Evolutionary conservation across 35 echinoderm and acorn worm species (phyloP), one percentile per base, ranked within the genome.

Genomic region (Eucidaris tribuloides): DNA sequence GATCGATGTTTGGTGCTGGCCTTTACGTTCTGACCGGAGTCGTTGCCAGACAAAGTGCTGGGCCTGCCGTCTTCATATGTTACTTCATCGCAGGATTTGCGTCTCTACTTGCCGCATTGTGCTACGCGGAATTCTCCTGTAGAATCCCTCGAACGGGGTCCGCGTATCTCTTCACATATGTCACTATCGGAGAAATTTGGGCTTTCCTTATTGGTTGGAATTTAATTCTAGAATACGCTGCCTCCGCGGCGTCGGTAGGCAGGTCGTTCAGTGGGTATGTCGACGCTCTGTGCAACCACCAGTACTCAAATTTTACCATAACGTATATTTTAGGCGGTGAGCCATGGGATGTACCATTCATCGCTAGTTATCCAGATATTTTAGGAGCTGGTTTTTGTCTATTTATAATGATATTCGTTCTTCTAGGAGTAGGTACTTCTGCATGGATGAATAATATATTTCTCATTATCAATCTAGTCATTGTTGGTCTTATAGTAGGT

Each of bases 171-270:
- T 90, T 84, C 24, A 83, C 81, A 1, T 90, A 90, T 41, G 68
- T 83, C 50, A 83, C 68, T 3, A 79, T 84, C 13, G 88, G 88
- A 9, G 88, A 90, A 58, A 32, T 90, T 20, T 83, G 80, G 66
- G 88, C 88, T 3, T 84, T 90, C 44, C 24, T 77, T 7, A 76
- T 83, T 36, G 88, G 88, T 23, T 90, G 88, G 88, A 90, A 56
- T 40, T 63, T 90, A 20, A 41, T 90, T 2, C 46, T 90, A 32
- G 88, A 90, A 62, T 90, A 90, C 28, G 20, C 78, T 43, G 81
- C 71, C 18, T 56, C 41, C 49, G 39, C 44, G 13, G 80, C 88
- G 22, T 68, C 66, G 25, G 48, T 83, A 13, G 65, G 65, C 25
- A 44, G 81, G 0, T 82, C 80, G 4, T 90, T 66, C 45, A 84